Percentiles rank a stretch among this genome's conserved stretches.
Conservation (phyloP, 1,140 invertebrate genomes). For the Drosophila yakuba region DNA sequence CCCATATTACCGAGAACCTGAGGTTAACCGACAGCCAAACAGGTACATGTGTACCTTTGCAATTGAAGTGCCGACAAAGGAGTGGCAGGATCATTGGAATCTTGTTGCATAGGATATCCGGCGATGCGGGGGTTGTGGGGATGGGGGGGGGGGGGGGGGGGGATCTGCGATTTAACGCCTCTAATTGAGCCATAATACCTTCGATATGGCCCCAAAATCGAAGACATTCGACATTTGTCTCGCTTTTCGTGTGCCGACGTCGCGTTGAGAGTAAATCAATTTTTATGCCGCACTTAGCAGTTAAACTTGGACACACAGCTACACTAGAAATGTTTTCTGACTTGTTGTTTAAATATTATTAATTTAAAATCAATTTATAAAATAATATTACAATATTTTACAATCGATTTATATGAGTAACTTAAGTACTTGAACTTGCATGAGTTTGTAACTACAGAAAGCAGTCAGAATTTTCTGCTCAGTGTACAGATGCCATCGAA, state of each 20-base stretch:
- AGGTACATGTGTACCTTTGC: not conserved
- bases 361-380: too few species aligned
- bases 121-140: not conserved
- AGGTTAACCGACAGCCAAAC: constrained; percentile 30
- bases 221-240: constrained; percentile 9
- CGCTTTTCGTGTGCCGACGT: constrained; percentile 51
- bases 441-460: not conserved
- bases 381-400: too few species aligned
- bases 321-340: not conserved
- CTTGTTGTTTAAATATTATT: too few species aligned
- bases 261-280: constrained; percentile 71
- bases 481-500: constrained; percentile 6
- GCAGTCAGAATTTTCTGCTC: not conserved
- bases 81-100: constrained; percentile 4
- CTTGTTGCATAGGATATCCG: constrained; percentile 23
- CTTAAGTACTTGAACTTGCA: too few species aligned
- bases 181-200: constrained; percentile 72
- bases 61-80: constrained; percentile 16
- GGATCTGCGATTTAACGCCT: constrained; percentile 26
- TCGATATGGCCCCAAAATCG: constrained; percentile 26
- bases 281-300: constrained; percentile 80
- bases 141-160: not conserved
- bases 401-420: too few species aligned
- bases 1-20: not conserved
- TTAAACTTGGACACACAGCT: constrained; percentile 46